Evolutionary conservation across 2,113 vertebrate genomes (phyloP).

Genomic region (Datnioides undecimradiatus): DNA sequence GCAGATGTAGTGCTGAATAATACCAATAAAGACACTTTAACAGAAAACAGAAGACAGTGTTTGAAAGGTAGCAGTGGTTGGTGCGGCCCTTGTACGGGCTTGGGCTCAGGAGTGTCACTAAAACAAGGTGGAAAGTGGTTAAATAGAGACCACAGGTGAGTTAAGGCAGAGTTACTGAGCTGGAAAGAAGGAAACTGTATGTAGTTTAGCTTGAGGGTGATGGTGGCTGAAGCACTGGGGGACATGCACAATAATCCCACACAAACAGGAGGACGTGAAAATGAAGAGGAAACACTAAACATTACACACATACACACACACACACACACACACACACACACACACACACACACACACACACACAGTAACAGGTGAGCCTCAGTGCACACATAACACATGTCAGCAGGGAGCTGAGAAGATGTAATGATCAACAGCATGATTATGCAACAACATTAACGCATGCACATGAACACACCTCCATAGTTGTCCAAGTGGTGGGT

Average conservation of each 20-base stretch:
- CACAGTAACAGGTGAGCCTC: constrained; percentile 18
- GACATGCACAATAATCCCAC: constrained; percentile 28
- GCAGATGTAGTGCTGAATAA: constrained; percentile 9
- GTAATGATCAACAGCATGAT: constrained; percentile 40
- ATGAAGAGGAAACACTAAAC: constrained; percentile 5
- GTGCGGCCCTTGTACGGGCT: constrained; percentile 13
- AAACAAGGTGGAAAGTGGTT: constrained; percentile 40
- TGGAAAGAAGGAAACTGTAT: constrained; percentile 56
- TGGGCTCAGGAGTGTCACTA: constrained; percentile 37
- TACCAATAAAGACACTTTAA: constrained; percentile 4
- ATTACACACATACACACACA: constrained; percentile 5
- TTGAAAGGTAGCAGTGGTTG: constrained; percentile 11
- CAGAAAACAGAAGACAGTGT: not conserved
- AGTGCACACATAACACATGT: constrained; percentile 2
- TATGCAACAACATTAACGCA: constrained; percentile 42
- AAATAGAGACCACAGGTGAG: constrained; percentile 61
- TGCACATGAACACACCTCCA: constrained; percentile 30
- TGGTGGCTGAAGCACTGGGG: constrained; percentile 15
- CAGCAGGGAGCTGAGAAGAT: constrained; percentile 21
- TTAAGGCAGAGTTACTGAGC: constrained; percentile 63
- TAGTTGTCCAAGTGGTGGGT: constrained; percentile 33
- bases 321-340: not conserved
- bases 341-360: constrained; percentile 4
- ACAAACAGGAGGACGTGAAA: constrained; percentile 21
- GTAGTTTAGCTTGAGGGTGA: constrained; percentile 53